Conservation (phyloP, 2,113 vertebrate genomes). For the Sylvilagus bachmani region DNA sequence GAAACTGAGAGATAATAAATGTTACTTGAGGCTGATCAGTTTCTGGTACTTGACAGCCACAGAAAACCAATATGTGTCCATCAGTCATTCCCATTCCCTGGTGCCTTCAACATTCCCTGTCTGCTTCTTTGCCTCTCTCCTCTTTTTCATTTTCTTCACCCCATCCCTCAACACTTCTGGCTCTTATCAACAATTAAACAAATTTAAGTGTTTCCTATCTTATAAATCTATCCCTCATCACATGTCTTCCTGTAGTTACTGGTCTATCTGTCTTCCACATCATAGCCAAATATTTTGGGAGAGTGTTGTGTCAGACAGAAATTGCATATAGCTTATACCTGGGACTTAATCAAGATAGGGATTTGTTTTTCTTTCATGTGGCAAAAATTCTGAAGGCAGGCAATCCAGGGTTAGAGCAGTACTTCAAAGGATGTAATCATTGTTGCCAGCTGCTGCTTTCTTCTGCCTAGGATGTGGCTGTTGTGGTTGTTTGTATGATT, state of each 20-base stretch:
- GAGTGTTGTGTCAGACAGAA: background rate
- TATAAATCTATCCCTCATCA: background rate
- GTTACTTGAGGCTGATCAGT: background rate
- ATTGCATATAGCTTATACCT: background rate
- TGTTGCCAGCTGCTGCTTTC: background rate
- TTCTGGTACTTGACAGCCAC: background rate
- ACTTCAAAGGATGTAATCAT: background rate
- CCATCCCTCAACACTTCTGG: background rate
- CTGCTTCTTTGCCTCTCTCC: no score
- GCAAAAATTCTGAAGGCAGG: background rate
- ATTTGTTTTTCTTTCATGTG: conserved; percentile 8
- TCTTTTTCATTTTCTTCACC: background rate
- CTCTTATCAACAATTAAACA: background rate
- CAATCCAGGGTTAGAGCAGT: background rate
- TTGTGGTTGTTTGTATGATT: background rate
- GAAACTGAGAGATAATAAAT: background rate
- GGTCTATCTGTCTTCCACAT: background rate
- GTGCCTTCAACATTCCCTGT: background rate
- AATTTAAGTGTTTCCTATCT: background rate
- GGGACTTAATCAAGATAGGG: background rate
- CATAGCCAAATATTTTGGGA: background rate
- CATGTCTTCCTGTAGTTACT: background rate
- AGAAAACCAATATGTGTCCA: background rate
- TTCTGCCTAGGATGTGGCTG: background rate
- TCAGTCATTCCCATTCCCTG: background rate